Evolutionary conservation across 2,797 vertebrate genomes (phyloP).

Genomic region (Brotogeris chrysoptera): DNA sequence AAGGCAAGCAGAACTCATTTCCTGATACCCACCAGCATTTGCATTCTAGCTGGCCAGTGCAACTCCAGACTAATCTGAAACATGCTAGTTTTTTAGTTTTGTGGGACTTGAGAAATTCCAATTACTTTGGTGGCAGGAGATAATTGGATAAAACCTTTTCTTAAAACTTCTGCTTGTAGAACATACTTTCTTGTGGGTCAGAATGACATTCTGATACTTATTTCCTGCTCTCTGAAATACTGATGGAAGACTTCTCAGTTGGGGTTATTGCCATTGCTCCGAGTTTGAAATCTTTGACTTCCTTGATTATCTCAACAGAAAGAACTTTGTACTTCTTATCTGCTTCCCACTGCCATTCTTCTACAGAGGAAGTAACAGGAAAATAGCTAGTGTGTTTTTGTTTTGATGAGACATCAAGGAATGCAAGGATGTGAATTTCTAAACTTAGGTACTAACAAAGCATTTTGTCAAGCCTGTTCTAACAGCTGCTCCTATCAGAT

Average conservation of each 20-base stretch:
- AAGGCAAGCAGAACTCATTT: not conserved
- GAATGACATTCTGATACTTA: not conserved
- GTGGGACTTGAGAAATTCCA: not conserved
- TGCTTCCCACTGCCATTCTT: constrained; percentile 47
- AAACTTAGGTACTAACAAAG: constrained; percentile 55
- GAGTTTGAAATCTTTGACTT: constrained; percentile 32
- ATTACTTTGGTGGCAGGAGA: not conserved
- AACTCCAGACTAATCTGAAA: not conserved
- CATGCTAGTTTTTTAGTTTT: not conserved
- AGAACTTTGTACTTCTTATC: constrained; percentile 65
- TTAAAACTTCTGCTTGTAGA: not conserved
- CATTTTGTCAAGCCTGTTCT: constrained; percentile 16
- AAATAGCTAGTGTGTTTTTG: constrained; percentile 15
- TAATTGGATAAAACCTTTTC: not conserved
- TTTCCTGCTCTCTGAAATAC: constrained; percentile 9
- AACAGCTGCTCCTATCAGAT: constrained; percentile 57
- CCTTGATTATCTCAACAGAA: constrained; percentile 11
- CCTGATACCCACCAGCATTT: not conserved
- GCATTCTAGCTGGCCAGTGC: not conserved
- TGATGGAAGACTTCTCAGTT: not conserved
- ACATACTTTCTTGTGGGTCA: not conserved
- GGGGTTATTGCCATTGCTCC: not conserved
- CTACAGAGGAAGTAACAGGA: constrained; percentile 37
- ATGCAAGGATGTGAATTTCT: constrained; percentile 66
- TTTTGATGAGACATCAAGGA: constrained; percentile 59